Percentiles rank a stretch among this genome's conserved stretches.
Conservation (phyloP, 2,113 vertebrate genomes). For the Erythrolamprus reginae region DNA sequence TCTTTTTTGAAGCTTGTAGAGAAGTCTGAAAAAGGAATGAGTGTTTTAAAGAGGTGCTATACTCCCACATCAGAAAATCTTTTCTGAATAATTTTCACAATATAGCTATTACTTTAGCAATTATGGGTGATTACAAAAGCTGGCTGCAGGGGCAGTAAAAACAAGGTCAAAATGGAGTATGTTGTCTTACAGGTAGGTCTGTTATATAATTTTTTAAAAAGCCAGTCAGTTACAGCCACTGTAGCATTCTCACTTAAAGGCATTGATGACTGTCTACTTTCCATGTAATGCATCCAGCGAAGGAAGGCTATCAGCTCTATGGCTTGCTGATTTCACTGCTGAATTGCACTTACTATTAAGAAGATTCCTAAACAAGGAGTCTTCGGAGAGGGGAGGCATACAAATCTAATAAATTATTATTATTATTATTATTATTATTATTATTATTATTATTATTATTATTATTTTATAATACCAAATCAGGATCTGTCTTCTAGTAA, state of each 20-base stretch:
- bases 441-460: too few species aligned
- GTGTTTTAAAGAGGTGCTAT: background rate
- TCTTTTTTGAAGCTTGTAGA: background rate
- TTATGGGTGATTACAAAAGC: too few species aligned
- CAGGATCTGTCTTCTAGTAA: background rate
- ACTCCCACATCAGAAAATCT: background rate
- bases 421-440: too few species aligned
- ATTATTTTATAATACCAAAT: background rate
- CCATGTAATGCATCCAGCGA: background rate
- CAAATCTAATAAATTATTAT: too few species aligned
- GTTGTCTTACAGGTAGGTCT: background rate
- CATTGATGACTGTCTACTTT: background rate
- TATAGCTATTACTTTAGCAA: background rate
- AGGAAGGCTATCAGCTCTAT: background rate
- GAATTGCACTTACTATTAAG: background rate
- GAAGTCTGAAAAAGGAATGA: background rate
- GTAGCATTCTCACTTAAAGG: background rate
- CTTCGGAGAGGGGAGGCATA: too few species aligned
- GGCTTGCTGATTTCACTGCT: background rate
- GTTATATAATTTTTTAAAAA: background rate
- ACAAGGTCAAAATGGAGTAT: too few species aligned
- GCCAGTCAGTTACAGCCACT: background rate
- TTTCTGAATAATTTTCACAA: background rate
- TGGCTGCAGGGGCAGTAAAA: too few species aligned
- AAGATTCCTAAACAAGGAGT: background rate